A percentile compares a stretch with the other conserved stretches of the same genome.
Conservation (phyloP, 1,140 invertebrate genomes). For the Holcopasites calliopsidis region DNA sequence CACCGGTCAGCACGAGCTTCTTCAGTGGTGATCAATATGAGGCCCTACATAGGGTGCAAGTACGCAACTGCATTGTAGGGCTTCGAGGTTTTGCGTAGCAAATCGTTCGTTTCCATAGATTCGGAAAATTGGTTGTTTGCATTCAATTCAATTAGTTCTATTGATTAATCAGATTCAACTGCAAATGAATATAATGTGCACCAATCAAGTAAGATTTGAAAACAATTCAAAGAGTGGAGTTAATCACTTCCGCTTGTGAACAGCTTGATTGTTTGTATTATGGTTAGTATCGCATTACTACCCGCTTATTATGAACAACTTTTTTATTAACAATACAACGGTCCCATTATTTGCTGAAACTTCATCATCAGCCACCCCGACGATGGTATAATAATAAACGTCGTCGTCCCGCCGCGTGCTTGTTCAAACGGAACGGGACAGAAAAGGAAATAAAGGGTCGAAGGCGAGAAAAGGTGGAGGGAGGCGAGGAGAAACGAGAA, state of each 20-base stretch:
- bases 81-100: neutral
- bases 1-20: conserved; percentile 29
- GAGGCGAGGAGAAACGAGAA: neutral
- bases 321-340: conserved; percentile 18
- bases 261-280: too few relatives aligned
- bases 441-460: neutral
- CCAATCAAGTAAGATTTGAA: too few relatives aligned
- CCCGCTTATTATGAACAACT: conserved; percentile 13
- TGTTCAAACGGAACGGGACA: conserved; percentile 33
- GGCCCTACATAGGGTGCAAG: neutral
- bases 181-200: too few relatives aligned
- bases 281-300: too few relatives aligned
- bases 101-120: neutral
- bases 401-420: conserved; percentile 23
- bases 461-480: neutral
- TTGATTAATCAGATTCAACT: too few relatives aligned
- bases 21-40: conserved; percentile 64
- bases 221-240: too few relatives aligned
- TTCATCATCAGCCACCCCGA: neutral
- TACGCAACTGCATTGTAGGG: neutral
- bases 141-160: too few relatives aligned
- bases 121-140: too few relatives aligned
- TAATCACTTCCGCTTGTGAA: too few relatives aligned
- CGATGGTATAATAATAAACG: conserved; percentile 58
- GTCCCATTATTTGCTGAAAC: conserved; percentile 12